These are phyloP conservation scores for Zoanthus sociatus DNA, from an alignment of 92 coral and sea anemone species.

Conservation along the genomic window DNA sequence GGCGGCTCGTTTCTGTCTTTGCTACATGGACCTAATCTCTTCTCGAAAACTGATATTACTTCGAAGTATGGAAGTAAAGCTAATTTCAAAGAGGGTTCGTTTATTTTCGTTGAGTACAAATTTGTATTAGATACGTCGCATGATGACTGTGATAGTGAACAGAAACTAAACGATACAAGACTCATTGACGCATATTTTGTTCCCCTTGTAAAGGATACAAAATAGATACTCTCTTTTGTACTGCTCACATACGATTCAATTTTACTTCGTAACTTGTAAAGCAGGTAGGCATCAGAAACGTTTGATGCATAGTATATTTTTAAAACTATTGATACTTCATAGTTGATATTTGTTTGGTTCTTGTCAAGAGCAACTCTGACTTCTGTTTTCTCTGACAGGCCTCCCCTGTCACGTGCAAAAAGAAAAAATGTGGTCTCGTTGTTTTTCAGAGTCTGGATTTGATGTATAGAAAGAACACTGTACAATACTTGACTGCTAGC, in stretches of 20 bases:
- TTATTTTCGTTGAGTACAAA: constrained; percentile 10
- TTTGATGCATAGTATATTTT: constrained; percentile 25
- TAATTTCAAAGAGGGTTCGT: constrained; percentile 16
- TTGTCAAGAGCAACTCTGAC: constrained; percentile 18
- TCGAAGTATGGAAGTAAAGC: constrained; percentile 52
- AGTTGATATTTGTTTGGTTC: constrained; percentile 8
- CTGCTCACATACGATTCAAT: constrained; percentile 34
- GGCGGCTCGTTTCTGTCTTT: constrained; percentile 51
- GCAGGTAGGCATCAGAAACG: constrained; percentile 44
- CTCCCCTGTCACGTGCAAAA: constrained; percentile 58
- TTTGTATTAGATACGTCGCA: constrained; percentile 31
- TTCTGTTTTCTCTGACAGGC: constrained; percentile 41
- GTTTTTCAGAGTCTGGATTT: constrained; percentile 15
- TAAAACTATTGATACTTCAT: constrained; percentile 27
- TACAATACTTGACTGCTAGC: constrained; percentile 44
- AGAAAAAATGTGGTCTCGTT: constrained; percentile 25
- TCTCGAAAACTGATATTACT: constrained; percentile 21
- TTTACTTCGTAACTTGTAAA: constrained; percentile 14
- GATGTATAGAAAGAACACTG: constrained; percentile 31
- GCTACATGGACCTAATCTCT: constrained; percentile 46
- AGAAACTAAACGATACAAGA: constrained; percentile 50
- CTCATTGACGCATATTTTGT: constrained; percentile 45
- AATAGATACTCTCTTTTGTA: constrained; percentile 22
- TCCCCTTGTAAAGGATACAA: constrained; percentile 51
- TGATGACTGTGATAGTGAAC: constrained; percentile 5